Percentiles rank a stretch among this genome's conserved stretches.
Conservation (phyloP, 2,113 vertebrate species). For the Scalopus aquaticus region DNA sequence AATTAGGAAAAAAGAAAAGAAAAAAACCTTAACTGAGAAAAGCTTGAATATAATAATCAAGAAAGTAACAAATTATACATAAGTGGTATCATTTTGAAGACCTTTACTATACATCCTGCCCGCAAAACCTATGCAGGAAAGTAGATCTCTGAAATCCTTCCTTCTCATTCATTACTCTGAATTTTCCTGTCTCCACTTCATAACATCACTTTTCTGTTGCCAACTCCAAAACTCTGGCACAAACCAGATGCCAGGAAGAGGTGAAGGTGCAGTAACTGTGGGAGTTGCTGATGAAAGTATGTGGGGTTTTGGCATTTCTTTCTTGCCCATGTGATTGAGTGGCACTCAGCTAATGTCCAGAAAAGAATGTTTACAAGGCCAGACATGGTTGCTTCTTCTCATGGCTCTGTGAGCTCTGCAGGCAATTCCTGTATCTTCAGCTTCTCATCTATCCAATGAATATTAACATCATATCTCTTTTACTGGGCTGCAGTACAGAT, state of each 20-base stretch:
- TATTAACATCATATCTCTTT: neutral
- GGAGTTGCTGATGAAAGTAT: neutral
- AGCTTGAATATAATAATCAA: neutral
- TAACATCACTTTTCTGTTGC: neutral
- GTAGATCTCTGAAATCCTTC: neutral
- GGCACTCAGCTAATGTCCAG: neutral
- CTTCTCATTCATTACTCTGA: neutral
- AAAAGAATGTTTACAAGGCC: neutral
- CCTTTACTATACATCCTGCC: neutral
- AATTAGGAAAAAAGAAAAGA: neutral
- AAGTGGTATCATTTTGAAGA: neutral
- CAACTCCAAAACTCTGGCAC: neutral
- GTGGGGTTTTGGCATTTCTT: neutral
- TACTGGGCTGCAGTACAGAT: neutral
- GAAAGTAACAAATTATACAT: neutral
- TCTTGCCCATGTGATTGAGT: neutral
- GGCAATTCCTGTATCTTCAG: neutral
- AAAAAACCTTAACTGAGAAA: neutral
- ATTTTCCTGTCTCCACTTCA: neutral
- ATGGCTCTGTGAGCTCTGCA: neutral
- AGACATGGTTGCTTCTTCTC: neutral
- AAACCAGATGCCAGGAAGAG: neutral
- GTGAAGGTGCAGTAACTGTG: accelerated
- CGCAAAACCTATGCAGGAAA: neutral
- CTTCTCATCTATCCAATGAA: neutral